Base-by-base conservation (phyloP, 2,113 vertebrate genomes). In the Pseudorasbora parva region DNA sequence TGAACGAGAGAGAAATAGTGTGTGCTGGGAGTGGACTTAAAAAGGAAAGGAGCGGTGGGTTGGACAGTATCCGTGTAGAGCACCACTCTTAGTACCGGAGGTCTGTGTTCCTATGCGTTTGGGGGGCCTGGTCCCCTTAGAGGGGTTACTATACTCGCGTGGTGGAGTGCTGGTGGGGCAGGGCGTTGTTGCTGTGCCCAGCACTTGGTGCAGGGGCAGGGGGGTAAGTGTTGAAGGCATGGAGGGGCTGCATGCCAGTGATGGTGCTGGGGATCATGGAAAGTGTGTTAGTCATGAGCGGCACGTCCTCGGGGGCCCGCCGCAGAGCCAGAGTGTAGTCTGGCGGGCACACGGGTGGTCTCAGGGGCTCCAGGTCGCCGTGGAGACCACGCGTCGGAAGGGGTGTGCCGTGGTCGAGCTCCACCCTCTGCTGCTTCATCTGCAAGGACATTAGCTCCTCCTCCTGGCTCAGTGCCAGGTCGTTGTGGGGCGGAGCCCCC, bases 181-280 rank as follows among this genome's bases (percentile, higher is more conserved):
- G 92, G 88, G 93, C 94, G 88, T 94, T 98, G 97, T 98, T 98
- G 97, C 95, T 98, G 96, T 94, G 98, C 95, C 91, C 97, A 94
- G 89, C 96, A 91, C 89, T 95, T 82, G 89, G 97, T 92, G 97
- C 96, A 86, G 97, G 97, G 91, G 96, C 96, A 0, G 94, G 88
- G 0, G 97, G 98, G 88, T 97, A 99, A 25, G 98, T 98, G 90
- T 99, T 99, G 94, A 99, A 99, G 91, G 97, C 97, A 92, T 99
- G 97, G 91, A 98, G 93, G 89, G 97, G 95, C 30, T 98, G 97
- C 94, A 99, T 98, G 94, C 97, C 96, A 91, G 96, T 96, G 94
- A 99, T 98, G 93, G 97, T 98, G 93, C 97, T 99, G 90, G 98
- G 97, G 88, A 98, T 98, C 97, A 99, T 98, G 88, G 97, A 97